A percentile compares a stretch with the other conserved stretches of the same genome.
phyloP scores from a whole-genome alignment of 2,113 vertebrate genomes.

The Ploceus nigricollis region DNA sequence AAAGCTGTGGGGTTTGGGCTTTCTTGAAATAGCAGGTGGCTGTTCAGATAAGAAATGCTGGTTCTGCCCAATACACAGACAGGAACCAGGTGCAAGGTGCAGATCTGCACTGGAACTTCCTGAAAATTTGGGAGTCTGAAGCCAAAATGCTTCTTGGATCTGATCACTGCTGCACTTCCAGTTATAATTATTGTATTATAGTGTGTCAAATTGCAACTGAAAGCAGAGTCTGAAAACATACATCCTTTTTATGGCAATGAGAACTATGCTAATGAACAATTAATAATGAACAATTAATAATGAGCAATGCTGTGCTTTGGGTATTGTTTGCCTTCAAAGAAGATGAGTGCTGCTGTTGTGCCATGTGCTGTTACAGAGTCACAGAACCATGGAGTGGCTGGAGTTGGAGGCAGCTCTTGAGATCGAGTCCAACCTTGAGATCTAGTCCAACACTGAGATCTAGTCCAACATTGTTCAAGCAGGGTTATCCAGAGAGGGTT shows the following conservation, averaged over 20 bases:
- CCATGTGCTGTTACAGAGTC: background rate
- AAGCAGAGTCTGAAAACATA: background rate
- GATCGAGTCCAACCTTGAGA: background rate
- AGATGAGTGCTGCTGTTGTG: background rate
- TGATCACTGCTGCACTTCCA: background rate
- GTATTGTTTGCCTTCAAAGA: background rate
- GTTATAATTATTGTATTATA: background rate
- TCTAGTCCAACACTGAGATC: background rate
- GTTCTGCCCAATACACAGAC: conserved; percentile 39
- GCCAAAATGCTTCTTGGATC: conserved; percentile 43
- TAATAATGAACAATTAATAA: background rate
- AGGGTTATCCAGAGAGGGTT: background rate
- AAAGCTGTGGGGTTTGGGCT: background rate
- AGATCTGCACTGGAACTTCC: conserved; percentile 61
- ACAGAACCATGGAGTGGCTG: background rate
- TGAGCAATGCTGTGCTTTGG: background rate
- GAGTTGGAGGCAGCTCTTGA: background rate
- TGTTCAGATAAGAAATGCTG: conserved; percentile 48
- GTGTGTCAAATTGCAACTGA: background rate
- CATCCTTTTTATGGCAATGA: background rate
- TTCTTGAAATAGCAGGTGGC: conserved; percentile 47
- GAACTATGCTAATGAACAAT: background rate
- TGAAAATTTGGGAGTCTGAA: conserved; percentile 8
- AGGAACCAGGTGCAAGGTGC: conserved; percentile 61
- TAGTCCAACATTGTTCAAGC: background rate